A percentile compares a stretch with the other conserved stretches of the same genome.
Conservation (phyloP, 2,888 invertebrate genomes). For the Eretmocerus hayati region DNA sequence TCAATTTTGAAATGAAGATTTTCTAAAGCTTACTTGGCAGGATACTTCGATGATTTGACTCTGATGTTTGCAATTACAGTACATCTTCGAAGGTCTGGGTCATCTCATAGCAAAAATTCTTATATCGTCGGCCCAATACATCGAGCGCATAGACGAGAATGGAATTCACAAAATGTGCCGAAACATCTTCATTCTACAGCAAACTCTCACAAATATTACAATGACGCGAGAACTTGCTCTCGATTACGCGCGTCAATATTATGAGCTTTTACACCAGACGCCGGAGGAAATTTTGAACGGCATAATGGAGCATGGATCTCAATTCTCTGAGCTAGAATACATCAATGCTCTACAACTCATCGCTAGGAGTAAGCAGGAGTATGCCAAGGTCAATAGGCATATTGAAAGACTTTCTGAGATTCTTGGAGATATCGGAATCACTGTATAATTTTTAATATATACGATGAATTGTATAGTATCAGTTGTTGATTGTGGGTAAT, state of each 20-base stretch:
- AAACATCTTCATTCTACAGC: conserved; percentile 78
- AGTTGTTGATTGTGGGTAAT: neutral
- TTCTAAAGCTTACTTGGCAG: too few relatives aligned
- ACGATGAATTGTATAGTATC: neutral
- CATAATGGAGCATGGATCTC: conserved; percentile 79
- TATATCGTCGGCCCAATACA: conserved; percentile 72
- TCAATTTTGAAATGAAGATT: too few relatives aligned
- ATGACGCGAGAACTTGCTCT: conserved; percentile 74
- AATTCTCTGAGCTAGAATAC: conserved; percentile 68
- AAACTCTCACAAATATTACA: conserved; percentile 78
- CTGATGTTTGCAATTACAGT: conserved; percentile 54
- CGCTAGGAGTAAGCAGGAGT: conserved; percentile 33
- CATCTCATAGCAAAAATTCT: conserved; percentile 71
- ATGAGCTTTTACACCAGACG: conserved; percentile 74
- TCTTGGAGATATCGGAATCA: conserved; percentile 75
- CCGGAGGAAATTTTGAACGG: conserved; percentile 77
- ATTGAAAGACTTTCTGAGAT: conserved; percentile 78
- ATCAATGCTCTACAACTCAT: conserved; percentile 56
- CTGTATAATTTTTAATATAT: conserved; percentile 36
- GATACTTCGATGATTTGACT: too few relatives aligned
- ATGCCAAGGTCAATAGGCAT: conserved; percentile 55
- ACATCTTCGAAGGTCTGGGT: conserved; percentile 85
- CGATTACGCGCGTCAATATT: conserved; percentile 83
- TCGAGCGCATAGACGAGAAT: conserved; percentile 72
- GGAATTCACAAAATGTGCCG: conserved; percentile 80